These are phyloP conservation scores for Emydura subglobosa DNA, from an alignment of 2,113 vertebrate genomes.

Conservation along the genomic window DNA sequence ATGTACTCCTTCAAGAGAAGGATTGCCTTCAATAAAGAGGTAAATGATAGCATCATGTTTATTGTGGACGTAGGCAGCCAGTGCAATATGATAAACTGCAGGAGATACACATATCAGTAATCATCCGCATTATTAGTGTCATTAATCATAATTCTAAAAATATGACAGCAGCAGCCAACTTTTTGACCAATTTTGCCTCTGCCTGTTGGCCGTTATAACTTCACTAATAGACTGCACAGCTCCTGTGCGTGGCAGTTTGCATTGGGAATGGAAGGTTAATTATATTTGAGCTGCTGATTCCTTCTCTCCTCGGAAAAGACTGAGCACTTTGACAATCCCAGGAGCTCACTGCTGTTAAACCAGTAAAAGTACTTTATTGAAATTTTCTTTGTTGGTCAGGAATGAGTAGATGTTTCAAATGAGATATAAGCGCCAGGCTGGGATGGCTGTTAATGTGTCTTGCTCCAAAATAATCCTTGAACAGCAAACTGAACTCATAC, in stretches of 20 bases:
- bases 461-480: constrained; percentile 77
- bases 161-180: constrained; percentile 87
- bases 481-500: constrained; percentile 69
- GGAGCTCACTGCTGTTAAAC: constrained; percentile 84
- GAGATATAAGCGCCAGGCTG: constrained; percentile 82
- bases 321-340: constrained; percentile 86
- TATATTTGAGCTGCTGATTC: constrained; percentile 92
- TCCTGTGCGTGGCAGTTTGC: constrained; percentile 87
- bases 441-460: constrained; percentile 77
- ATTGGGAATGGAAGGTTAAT: constrained; percentile 96
- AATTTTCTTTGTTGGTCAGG: constrained; percentile 91
- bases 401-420: constrained; percentile 86
- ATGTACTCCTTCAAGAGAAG: constrained; percentile 85
- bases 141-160: constrained; percentile 94
- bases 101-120: constrained; percentile 89
- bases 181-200: constrained; percentile 87
- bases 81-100: constrained; percentile 92
- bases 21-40: constrained; percentile 88
- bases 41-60: constrained; percentile 94
- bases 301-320: constrained; percentile 84
- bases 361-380: constrained; percentile 87
- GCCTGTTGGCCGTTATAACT: constrained; percentile 87
- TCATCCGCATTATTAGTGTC: constrained; percentile 93
- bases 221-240: constrained; percentile 84
- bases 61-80: constrained; percentile 89